phyloP scores from a whole-genome alignment of 2,113 vertebrate genomes.

The Tetrao urogallus region DNA sequence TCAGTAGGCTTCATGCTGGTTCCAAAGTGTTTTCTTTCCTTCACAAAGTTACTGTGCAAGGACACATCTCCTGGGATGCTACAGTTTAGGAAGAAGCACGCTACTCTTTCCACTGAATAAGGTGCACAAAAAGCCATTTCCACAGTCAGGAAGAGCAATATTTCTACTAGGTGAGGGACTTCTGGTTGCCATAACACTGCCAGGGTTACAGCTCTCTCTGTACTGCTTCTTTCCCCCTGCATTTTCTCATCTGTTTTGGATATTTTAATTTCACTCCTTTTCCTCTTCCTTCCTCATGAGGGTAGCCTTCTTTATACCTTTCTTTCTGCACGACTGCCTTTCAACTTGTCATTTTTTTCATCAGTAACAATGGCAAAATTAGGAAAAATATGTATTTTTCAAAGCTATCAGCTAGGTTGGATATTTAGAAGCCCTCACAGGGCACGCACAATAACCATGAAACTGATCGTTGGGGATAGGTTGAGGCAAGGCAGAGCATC shows the following conservation, averaged over 20 bases:
- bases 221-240: neutral
- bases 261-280: neutral
- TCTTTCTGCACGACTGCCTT: neutral
- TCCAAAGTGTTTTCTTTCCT: neutral
- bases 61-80: neutral
- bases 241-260: neutral
- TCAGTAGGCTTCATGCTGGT: neutral
- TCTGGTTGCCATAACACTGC: neutral
- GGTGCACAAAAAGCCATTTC: neutral
- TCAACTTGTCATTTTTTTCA: neutral
- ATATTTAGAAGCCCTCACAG: neutral
- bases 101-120: neutral
- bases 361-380: neutral
- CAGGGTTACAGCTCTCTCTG: neutral
- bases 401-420: neutral
- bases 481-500: neutral
- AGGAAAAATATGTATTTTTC: neutral
- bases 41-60: neutral
- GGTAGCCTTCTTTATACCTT: neutral
- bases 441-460: neutral
- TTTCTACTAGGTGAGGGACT: neutral
- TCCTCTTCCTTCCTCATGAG: neutral
- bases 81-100: neutral
- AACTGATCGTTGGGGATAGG: neutral
- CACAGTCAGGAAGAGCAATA: neutral